Base-by-base conservation (phyloP, 2,113 vertebrate species). In the Thymallus thymallus region DNA sequence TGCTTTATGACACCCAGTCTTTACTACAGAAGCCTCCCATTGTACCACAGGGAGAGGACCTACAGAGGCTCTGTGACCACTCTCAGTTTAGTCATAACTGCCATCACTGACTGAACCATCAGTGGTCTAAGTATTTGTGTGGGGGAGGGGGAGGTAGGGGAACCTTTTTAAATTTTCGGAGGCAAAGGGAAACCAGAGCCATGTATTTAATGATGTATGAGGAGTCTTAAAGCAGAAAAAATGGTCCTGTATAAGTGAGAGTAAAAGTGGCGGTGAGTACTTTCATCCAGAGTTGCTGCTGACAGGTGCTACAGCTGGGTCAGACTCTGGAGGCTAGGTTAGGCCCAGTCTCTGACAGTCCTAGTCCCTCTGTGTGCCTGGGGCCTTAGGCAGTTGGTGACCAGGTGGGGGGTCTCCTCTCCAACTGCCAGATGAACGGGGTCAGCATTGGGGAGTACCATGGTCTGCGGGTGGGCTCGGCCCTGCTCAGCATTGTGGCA, bases 381-480 rank as follows among this genome's bases (percentile, higher is more conserved):
- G n/a, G 73, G n/a, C 20, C 32, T 22, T 35, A 45, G 29, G 68
- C 26, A 2, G 55, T 61, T 41, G 29, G 7, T 46, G 41, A 24
- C 26, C 45, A 22, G 56, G 56, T 45, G 66, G 66, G 20, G 41
- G 66, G 66, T 46, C 16, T 26, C 73, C 56, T 30, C 68, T 86
- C 86, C 82, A 84, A 86, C 76, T 89, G 77, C 81, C 91, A 93
- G 93, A 95, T 91, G 89, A 93, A 91, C 89, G 41, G 90, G 5
- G 79, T 93, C 87, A 95, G 89, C 72, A 81, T 89, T 64, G 91
- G 92, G 87, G 90, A 95, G 91, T 94, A 93, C 86, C 93, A 89
- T 83, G 94, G 93, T 81, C 91, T 96, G 73, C 92, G 94, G 86
- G 92, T 96, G 90, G 92, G 93, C 76, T 94, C 93, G 0, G 89